Base-by-base conservation (phyloP, 2,888 invertebrate species). In the Hybos culiciformis region DNA sequence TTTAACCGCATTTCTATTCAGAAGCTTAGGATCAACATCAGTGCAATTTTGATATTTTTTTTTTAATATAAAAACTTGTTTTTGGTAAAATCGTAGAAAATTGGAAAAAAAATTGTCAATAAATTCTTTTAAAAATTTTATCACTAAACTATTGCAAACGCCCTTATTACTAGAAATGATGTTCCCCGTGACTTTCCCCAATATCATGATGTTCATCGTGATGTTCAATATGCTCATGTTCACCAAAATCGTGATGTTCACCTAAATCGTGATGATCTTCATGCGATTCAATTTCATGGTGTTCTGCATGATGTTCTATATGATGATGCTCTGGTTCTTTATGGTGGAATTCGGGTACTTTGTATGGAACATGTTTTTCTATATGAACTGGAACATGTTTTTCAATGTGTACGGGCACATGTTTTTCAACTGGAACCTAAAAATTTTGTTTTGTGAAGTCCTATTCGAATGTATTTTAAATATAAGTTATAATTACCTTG, bases 321-420 rank as follows among this genome's bases (percentile, higher is more conserved):
- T 59, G 59, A 4, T 67, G 58, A 17, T 58, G 53, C 50, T 64
- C 56, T 39, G 57, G 52, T 50, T 77, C 74, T 21, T 79, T 69
- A 31, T 69, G 71, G 15, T 78, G 70, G 19, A 76, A 77, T 24
- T 80, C 75, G 4, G 77, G 75, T 42, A 83, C 77, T 62, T 84
- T 83, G 21, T 80, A 78, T 24, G 80, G 80, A 41, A 83, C 73
- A 43, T 75, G 75, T 57, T 78, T 80, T 53, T 80, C 50, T 33
- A 48, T 48, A 38, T 48, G 47, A 24, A 48, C 50, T 0, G 81
- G 77, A 26, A 81, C 77, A 50, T 78, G 78, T 59, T 83, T 83
- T 48, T 83, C 83, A 3, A 85, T 83, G 48, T 80, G 79, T 14
- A 80, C 79, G 7, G 81, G 80, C 5, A 82, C 72, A 33, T 78